Percentiles rank a stretch among this genome's conserved stretches.
Evolutionary conservation across 2,888 invertebrate genomes (phyloP).

Genomic region (Drosophila ustulata): DNA sequence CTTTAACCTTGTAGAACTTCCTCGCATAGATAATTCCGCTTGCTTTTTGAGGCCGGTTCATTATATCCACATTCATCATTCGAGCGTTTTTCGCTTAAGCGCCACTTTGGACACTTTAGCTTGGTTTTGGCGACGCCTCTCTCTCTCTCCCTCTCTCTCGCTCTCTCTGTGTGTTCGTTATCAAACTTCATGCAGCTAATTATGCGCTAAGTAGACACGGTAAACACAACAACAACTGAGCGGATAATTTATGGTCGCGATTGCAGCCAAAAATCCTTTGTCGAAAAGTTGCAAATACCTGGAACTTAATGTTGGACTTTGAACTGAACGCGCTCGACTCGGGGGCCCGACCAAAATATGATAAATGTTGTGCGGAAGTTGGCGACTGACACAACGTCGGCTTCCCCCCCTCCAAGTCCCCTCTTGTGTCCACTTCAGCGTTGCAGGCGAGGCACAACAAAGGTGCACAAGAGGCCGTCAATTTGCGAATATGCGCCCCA

Average conservation of each 20-base stretch:
- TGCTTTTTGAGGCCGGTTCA: conserved; percentile 35
- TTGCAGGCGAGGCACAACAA: conserved; percentile 14
- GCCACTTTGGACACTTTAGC: conserved; percentile 38
- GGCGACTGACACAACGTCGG: conserved; percentile 47
- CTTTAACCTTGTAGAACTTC: neutral
- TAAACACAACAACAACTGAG: conserved; percentile 36
- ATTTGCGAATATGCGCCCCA: conserved; percentile 73
- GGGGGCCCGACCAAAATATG: conserved; percentile 62
- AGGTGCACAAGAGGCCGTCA: conserved; percentile 52
- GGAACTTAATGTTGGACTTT: conserved; percentile 80
- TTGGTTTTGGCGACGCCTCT: conserved; percentile 6
- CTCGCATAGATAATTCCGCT: conserved; percentile 1
- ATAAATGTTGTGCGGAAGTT: conserved; percentile 75
- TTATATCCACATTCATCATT: conserved; percentile 76
- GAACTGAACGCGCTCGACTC: conserved; percentile 60
- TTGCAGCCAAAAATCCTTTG: conserved; percentile 81
- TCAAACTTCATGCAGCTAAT: conserved; percentile 77
- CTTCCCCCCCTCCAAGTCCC: neutral
- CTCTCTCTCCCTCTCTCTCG: too few species aligned
- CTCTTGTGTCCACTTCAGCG: neutral
- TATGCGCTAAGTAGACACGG: conserved; percentile 78
- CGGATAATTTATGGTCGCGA: conserved; percentile 74
- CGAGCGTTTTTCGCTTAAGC: conserved; percentile 52
- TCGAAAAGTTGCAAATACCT: conserved; percentile 81
- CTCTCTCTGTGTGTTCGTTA: conserved; percentile 21